Percentiles rank a stretch among this genome's conserved stretches.
Evolutionary conservation across 1,140 invertebrate species (phyloP).

Genomic region (Akabosia matsudoensis): DNA sequence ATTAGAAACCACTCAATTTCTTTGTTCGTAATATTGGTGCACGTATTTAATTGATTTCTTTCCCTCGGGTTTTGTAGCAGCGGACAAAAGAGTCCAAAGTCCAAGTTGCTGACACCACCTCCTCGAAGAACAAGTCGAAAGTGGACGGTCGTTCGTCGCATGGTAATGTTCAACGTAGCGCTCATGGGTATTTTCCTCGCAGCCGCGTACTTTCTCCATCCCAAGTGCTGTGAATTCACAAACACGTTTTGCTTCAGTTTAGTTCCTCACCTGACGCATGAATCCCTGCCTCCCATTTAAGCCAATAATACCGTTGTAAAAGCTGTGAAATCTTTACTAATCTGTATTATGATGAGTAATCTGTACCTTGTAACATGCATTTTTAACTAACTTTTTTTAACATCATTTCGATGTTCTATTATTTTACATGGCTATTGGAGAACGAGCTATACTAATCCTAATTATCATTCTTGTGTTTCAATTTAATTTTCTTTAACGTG

Average conservation of each 20-base stretch:
- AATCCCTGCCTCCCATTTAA: conserved; percentile 44
- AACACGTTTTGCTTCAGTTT: conserved; percentile 47
- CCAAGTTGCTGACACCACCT: conserved; percentile 15
- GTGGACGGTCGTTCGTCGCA: conserved; percentile 43
- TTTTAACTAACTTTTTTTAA: neutral
- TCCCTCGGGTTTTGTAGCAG: neutral
- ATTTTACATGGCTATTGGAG: no score
- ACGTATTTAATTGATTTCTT: neutral
- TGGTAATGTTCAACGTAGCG: conserved; percentile 43
- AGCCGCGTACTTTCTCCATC: conserved; percentile 44
- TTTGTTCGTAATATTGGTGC: no score
- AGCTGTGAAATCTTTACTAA: neutral
- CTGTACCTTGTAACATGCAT: conserved; percentile 1
- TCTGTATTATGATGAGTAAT: neutral
- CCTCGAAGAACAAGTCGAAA: conserved; percentile 24
- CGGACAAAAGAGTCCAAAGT: conserved; percentile 23
- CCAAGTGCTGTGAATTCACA: conserved; percentile 45
- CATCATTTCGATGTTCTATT: no score
- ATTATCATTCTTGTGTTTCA: no score
- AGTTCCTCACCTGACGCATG: conserved; percentile 45
- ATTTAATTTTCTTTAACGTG: no score
- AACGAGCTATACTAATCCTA: no score
- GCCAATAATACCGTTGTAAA: neutral
- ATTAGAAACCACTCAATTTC: no score
- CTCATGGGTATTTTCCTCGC: conserved; percentile 44